Evolutionary conservation across 2,888 invertebrate genomes (phyloP).

Genomic region (Pammene fasciana): DNA sequence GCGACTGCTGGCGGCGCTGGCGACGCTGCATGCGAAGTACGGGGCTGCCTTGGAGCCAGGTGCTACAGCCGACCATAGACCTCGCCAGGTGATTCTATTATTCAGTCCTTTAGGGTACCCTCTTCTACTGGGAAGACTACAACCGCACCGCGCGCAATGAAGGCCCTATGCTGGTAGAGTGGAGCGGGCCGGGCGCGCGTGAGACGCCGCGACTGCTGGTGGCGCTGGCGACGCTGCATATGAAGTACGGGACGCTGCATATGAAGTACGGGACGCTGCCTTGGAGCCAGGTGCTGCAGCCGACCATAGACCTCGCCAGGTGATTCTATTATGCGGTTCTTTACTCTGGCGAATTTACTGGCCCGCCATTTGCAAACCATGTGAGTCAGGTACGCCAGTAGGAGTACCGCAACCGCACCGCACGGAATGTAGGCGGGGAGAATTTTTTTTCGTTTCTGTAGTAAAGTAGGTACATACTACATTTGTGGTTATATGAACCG

Average conservation of each 20-base stretch:
- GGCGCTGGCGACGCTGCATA: slow-evolving; percentile 67
- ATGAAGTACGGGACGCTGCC: slow-evolving; percentile 61
- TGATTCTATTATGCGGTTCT: slow-evolving; percentile 44
- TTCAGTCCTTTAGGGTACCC: slow-evolving; percentile 35
- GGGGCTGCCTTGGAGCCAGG: slow-evolving; percentile 63
- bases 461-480: too few relatives aligned
- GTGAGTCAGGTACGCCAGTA: too few relatives aligned
- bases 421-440: too few relatives aligned
- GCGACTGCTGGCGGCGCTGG: too few relatives aligned
- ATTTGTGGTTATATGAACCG: too few relatives aligned
- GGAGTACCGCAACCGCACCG: too few relatives aligned
- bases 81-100: slow-evolving; percentile 57
- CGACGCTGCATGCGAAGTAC: too few relatives aligned
- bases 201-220: slow-evolving; percentile 61
- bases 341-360: too few relatives aligned
- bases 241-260: slow-evolving; percentile 63
- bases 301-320: slow-evolving; percentile 65
- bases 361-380: too few relatives aligned
- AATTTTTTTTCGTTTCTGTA: too few relatives aligned
- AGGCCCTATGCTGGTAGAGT: slow-evolving; percentile 78
- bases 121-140: slow-evolving; percentile 88
- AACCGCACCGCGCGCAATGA: slow-evolving; percentile 78
- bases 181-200: slow-evolving; percentile 49
- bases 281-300: slow-evolving; percentile 64
- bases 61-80: slow-evolving; percentile 65